Conservation (phyloP, 2,113 vertebrate genomes). For the Buteo buteo region DNA sequence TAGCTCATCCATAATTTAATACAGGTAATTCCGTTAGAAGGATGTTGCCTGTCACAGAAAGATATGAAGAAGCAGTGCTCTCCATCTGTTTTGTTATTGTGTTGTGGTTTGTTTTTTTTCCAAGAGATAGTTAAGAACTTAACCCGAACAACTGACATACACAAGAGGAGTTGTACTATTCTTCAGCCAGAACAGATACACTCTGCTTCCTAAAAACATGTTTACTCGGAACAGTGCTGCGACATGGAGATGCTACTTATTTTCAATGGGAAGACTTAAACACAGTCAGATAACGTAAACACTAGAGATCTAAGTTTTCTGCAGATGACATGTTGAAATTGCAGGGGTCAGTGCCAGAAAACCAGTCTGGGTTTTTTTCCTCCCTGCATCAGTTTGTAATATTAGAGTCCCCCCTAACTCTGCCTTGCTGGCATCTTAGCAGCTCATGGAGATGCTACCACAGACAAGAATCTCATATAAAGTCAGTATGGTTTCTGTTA, state of each 20-base stretch:
- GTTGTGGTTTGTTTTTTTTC: neutral
- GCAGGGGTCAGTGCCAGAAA: neutral
- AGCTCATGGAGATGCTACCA: neutral
- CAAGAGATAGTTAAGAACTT: neutral
- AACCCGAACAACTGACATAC: neutral
- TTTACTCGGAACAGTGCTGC: neutral
- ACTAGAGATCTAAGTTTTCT: neutral
- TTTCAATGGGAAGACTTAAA: neutral
- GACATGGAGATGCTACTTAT: neutral
- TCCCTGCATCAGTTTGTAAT: neutral
- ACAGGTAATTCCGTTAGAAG: neutral
- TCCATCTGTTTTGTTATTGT: neutral
- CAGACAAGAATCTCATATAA: neutral
- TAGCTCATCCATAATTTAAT: neutral
- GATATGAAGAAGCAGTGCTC: neutral
- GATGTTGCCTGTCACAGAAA: neutral
- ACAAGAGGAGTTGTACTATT: neutral
- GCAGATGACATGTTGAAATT: neutral
- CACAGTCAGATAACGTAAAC: neutral
- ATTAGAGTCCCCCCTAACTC: neutral
- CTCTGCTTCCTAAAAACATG: neutral
- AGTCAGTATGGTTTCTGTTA: neutral
- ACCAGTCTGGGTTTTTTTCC: rapidly evolving
- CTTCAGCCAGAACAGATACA: neutral
- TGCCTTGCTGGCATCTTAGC: neutral